These are phyloP conservation scores for Rhinella marina DNA, from an alignment of 2,797 vertebrate species.

Conservation along the genomic window DNA sequence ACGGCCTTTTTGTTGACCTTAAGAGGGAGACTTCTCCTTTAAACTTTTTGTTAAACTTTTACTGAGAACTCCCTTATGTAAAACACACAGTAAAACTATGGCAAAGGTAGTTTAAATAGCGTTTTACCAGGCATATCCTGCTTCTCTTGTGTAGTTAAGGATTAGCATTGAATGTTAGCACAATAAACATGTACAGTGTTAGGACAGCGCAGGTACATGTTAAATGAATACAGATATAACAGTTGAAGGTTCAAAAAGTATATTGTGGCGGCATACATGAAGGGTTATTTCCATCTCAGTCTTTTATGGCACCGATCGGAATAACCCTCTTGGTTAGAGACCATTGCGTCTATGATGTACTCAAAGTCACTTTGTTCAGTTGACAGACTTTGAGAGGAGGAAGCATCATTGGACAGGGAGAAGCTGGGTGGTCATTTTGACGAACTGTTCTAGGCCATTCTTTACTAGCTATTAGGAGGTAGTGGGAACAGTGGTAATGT, in stretches of 20 bases:
- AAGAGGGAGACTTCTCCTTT: no score
- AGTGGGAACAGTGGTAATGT: no score
- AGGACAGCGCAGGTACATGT: neutral
- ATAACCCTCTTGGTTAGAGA: no score
- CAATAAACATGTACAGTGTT: constrained; percentile 12
- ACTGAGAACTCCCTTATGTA: neutral
- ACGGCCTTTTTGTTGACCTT: no score
- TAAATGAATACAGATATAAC: neutral
- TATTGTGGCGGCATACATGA: neutral
- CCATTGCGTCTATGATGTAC: no score
- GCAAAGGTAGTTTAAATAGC: constrained; percentile 2
- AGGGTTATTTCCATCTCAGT: neutral
- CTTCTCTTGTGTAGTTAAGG: constrained; percentile 36
- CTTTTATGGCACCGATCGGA: no score
- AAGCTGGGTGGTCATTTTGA: no score
- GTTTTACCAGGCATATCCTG: constrained; percentile 31
- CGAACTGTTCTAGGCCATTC: no score
- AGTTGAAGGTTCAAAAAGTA: neutral
- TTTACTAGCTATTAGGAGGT: no score
- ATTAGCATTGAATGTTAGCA: constrained; percentile 36
- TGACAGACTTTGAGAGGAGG: no score
- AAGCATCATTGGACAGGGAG: no score
- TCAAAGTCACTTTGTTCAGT: no score
- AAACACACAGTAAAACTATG: constrained; percentile 15
- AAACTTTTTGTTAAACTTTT: neutral